Conservation (phyloP, 2,888 invertebrate species). For the Resseliella maxima region DNA sequence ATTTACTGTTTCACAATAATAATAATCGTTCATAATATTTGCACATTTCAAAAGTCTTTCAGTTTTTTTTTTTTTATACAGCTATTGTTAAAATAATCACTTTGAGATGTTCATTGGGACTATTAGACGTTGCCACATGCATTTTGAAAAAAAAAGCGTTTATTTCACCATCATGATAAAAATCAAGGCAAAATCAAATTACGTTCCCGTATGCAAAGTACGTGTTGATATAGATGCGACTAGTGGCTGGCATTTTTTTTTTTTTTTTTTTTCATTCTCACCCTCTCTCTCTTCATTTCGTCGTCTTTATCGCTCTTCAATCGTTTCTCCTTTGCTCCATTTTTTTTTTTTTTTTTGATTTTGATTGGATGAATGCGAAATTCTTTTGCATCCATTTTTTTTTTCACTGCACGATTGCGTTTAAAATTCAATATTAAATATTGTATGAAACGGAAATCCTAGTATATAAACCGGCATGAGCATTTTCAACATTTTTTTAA, state of each 20-base stretch:
- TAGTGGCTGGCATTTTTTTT: neutral
- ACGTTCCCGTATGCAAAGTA: slow-evolving; percentile 54
- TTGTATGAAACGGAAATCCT: slow-evolving; percentile 7
- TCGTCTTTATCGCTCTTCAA: neutral
- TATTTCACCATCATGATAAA: slow-evolving; percentile 38
- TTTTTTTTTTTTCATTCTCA: neutral
- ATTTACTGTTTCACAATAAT: neutral
- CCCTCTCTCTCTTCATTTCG: neutral
- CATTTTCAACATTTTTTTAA: no score
- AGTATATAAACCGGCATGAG: no score
- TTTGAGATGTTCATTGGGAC: neutral
- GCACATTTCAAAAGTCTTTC: no score
- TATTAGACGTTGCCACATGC: neutral
- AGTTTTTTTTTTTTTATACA: no score
- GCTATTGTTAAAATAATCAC: neutral
- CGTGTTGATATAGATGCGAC: slow-evolving; percentile 53
- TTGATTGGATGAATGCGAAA: slow-evolving; percentile 26
- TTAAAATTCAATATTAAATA: slow-evolving; percentile 55
- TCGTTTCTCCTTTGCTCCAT: no score
- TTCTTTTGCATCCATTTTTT: neutral
- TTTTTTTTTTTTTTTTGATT: neutral
- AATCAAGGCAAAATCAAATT: slow-evolving; percentile 52
- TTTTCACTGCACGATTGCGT: slow-evolving; percentile 41
- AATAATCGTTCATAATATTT: neutral
- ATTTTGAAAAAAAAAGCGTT: neutral